Evolutionary conservation across 64 coral and sea anemone species (phyloP).

Genomic region (Pachyseris speciosa): DNA sequence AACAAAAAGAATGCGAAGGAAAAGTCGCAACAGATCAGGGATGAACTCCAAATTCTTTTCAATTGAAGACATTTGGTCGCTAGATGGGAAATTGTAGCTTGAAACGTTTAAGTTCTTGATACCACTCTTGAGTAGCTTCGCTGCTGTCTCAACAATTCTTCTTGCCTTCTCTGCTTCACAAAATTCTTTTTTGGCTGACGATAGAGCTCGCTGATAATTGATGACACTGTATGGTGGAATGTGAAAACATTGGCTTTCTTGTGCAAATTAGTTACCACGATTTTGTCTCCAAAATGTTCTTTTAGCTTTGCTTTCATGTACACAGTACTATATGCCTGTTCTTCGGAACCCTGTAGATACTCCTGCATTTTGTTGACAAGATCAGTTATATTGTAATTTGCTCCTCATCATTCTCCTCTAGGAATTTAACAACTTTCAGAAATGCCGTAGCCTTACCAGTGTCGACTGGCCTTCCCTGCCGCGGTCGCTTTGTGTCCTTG

Average conservation of each 20-base stretch:
- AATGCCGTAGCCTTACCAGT: too few relatives aligned
- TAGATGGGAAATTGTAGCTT: constrained; percentile 34
- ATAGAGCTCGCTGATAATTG: constrained; percentile 17
- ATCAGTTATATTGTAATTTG: too few relatives aligned
- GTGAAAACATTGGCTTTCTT: constrained; percentile 11
- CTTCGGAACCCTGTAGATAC: constrained; percentile 15
- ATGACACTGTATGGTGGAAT: background rate
- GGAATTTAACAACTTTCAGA: too few relatives aligned
- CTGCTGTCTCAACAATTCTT: constrained; percentile 30
- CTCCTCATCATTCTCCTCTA: too few relatives aligned
- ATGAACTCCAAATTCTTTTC: constrained; percentile 26
- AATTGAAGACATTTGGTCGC: background rate
- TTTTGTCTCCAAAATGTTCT: constrained; percentile 16
- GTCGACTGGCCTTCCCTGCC: too few relatives aligned
- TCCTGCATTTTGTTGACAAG: background rate
- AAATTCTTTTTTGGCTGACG: background rate
- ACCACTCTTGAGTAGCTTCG: constrained; percentile 44
- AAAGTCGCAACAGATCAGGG: constrained; percentile 1
- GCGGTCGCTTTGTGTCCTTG: too few relatives aligned
- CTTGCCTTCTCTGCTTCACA: background rate
- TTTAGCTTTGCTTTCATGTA: constrained; percentile 36
- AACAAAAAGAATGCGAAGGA: constrained; percentile 15
- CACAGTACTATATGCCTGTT: constrained; percentile 8
- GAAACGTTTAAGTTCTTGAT: constrained; percentile 17
- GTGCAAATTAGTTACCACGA: background rate